phyloP scores from a whole-genome alignment of 2,888 invertebrate species.

The Dascillus cervinus region DNA sequence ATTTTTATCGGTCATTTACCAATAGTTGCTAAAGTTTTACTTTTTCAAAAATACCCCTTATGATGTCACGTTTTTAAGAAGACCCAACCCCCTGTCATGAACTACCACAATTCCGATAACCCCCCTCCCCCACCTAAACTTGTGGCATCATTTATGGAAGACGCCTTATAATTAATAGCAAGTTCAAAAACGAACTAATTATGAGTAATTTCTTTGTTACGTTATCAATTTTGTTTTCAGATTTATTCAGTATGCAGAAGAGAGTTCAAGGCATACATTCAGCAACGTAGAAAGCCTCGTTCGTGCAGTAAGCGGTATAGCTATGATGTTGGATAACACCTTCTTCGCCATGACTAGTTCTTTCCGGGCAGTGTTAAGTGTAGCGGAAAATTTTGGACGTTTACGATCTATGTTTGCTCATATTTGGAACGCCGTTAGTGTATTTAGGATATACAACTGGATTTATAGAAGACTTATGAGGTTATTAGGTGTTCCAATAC shows the following conservation, averaged over 20 bases:
- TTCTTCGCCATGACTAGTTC: conserved; percentile 93
- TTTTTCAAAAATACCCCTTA: no score
- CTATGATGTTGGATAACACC: conserved; percentile 95
- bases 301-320: conserved; percentile 84
- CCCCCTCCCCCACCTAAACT: no score
- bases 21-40: no score
- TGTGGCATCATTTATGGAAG: no score
- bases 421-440: conserved; percentile 79
- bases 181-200: neutral
- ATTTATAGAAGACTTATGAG: conserved; percentile 67
- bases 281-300: conserved; percentile 87
- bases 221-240: conserved; percentile 38
- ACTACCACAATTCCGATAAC: no score
- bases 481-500: conserved; percentile 53
- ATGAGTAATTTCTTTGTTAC: neutral
- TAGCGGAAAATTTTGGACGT: conserved; percentile 89
- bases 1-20: no score
- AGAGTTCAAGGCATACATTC: conserved; percentile 86
- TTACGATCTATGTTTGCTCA: conserved; percentile 76
- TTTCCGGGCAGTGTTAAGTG: conserved; percentile 89
- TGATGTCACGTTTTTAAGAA: no score
- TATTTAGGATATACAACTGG: conserved; percentile 74
- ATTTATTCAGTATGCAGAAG: conserved; percentile 84
- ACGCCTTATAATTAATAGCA: neutral
- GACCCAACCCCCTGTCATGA: no score